These are phyloP conservation scores for Gnatocerus cornutus DNA, from an alignment of 2,888 invertebrate species.

Conservation along the genomic window DNA sequence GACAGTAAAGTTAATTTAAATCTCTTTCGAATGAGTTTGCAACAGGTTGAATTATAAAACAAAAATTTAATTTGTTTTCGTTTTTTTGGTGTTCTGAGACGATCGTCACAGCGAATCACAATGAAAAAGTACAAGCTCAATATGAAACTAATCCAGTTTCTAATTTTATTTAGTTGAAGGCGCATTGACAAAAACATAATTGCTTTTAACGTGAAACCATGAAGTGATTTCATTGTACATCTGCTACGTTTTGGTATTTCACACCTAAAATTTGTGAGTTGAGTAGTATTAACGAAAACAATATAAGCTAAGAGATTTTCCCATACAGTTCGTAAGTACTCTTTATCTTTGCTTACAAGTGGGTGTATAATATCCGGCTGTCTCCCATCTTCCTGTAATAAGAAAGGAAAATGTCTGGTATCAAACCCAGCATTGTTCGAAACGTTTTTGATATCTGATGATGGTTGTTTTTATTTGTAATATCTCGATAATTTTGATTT, in stretches of 20 bases:
- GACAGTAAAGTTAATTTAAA: no score
- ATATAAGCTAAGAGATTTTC: constrained; percentile 28
- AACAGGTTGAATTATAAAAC: no score
- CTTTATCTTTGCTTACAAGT: constrained; percentile 28
- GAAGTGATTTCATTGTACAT: constrained; percentile 24
- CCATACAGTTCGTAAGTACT: constrained; percentile 17
- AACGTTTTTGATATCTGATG: neutral
- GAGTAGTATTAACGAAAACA: constrained; percentile 18
- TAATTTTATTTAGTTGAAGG: constrained; percentile 21
- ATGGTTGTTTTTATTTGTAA: neutral
- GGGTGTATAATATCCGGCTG: constrained; percentile 35
- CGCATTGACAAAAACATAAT: constrained; percentile 26
- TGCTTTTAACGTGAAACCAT: constrained; percentile 29
- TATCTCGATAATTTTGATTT: constrained; percentile 2
- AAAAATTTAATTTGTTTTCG: neutral
- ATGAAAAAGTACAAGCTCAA: constrained; percentile 5
- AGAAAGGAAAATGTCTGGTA: constrained; percentile 5
- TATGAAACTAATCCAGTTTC: constrained; percentile 17
- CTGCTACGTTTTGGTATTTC: constrained; percentile 26
- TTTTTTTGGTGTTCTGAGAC: neutral
- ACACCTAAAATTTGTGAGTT: constrained; percentile 6
- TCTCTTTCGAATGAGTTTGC: no score
- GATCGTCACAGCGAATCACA: constrained; percentile 3
- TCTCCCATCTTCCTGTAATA: constrained; percentile 29
- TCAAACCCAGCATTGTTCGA: neutral